phyloP scores from a whole-genome alignment of 2,888 invertebrate species.

The Eledona agricola region DNA sequence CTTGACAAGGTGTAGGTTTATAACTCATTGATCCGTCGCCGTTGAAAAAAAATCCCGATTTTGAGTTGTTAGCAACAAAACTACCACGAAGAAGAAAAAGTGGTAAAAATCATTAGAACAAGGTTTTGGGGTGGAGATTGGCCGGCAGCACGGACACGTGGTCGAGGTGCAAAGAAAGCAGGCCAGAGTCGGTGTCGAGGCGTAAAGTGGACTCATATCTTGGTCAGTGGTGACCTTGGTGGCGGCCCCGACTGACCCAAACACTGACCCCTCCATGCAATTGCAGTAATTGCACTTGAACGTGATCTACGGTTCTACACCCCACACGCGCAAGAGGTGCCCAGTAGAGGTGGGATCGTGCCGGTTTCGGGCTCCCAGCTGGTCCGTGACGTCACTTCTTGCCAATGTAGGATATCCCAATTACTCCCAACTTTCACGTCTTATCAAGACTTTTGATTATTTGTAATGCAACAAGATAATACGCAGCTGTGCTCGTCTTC shows the following conservation, averaged over 20 bases:
- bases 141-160: slow-evolving; percentile 16
- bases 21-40: too few relatives aligned
- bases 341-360: slow-evolving; percentile 33
- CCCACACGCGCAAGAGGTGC: slow-evolving; percentile 37
- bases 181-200: slow-evolving; percentile 28
- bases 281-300: slow-evolving; percentile 58
- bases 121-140: too few relatives aligned
- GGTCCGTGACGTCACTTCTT: slow-evolving; percentile 6
- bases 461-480: too few relatives aligned
- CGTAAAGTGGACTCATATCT: slow-evolving; percentile 41
- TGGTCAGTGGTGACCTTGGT: slow-evolving; percentile 57
- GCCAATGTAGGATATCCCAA: too few relatives aligned
- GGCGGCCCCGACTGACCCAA: slow-evolving; percentile 60
- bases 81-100: too few relatives aligned
- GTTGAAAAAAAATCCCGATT: too few relatives aligned
- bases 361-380: slow-evolving; percentile 3
- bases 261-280: slow-evolving; percentile 60
- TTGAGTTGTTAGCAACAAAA: too few relatives aligned
- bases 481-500: too few relatives aligned
- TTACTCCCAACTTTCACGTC: too few relatives aligned
- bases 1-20: too few relatives aligned
- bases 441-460: too few relatives aligned
- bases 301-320: slow-evolving; percentile 44
- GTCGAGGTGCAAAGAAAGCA: slow-evolving; percentile 19
- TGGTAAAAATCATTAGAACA: too few relatives aligned